A percentile compares a stretch with the other conserved stretches of the same genome.
Evolutionary conservation across 1,140 invertebrate genomes (phyloP).

Genomic region (Drosophila simulans): DNA sequence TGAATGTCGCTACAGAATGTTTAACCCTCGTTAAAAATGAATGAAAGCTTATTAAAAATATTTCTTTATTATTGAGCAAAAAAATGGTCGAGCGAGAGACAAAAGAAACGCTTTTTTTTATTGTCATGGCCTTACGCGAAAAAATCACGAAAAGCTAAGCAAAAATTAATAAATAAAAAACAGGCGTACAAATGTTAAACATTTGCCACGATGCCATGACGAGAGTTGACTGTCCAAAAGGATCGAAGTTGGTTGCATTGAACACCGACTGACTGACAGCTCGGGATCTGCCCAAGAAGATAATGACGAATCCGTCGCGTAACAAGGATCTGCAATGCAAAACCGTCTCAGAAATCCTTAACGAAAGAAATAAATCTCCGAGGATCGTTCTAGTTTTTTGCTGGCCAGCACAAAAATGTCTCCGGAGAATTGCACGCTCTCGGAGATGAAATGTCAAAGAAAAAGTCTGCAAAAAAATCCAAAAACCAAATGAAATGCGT

Average conservation of each 20-base stretch:
- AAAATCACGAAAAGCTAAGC: constrained; percentile 32
- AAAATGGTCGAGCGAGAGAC: constrained; percentile 41
- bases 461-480: constrained; percentile 43
- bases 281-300: constrained; percentile 45
- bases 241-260: constrained; percentile 37
- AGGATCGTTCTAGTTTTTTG: constrained; percentile 75
- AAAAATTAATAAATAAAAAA: constrained; percentile 59
- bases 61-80: constrained; percentile 74
- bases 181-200: constrained; percentile 81
- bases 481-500: constrained; percentile 56
- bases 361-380: constrained; percentile 81
- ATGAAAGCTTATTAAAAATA: constrained; percentile 83
- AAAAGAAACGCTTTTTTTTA: constrained; percentile 37
- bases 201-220: constrained; percentile 80
- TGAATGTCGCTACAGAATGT: constrained; percentile 76
- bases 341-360: constrained; percentile 72
- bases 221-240: constrained; percentile 64
- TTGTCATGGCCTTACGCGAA: constrained; percentile 8
- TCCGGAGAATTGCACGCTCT: constrained; percentile 81
- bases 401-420: constrained; percentile 51
- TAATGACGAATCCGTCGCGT: constrained; percentile 58
- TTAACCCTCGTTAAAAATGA: constrained; percentile 81
- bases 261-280: constrained; percentile 34
- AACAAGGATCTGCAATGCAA: constrained; percentile 75
- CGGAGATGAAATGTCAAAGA: constrained; percentile 33